These are phyloP conservation scores for Hyppa rectilinea DNA, from an alignment of 2,888 invertebrate species.

Conservation along the genomic window DNA sequence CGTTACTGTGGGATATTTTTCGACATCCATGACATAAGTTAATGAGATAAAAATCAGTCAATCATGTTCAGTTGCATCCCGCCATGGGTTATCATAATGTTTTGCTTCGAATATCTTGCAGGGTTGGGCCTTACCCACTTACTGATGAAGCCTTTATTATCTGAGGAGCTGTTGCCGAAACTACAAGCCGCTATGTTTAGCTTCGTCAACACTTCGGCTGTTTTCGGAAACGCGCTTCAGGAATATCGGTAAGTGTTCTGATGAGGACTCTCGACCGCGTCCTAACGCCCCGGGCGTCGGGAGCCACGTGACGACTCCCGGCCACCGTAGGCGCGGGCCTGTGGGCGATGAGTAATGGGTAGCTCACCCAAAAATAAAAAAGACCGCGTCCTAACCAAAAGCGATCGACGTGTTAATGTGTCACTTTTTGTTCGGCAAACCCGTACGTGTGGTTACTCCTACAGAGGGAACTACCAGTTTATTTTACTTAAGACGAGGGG, in stretches of 20 bases:
- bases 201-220: slow-evolving; percentile 74
- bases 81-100: neutral
- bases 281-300: no score
- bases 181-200: slow-evolving; percentile 75
- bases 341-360: no score
- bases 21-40: no score
- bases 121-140: slow-evolving; percentile 71
- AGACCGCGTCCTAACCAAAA: neutral
- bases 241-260: slow-evolving; percentile 68
- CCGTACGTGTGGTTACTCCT: neutral
- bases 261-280: neutral
- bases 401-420: neutral
- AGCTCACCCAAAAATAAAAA: no score
- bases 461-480: no score
- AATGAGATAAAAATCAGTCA: no score
- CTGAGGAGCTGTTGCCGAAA: slow-evolving; percentile 73
- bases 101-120: slow-evolving; percentile 42
- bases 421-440: neutral
- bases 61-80: no score
- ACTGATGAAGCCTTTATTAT: slow-evolving; percentile 70
- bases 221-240: slow-evolving; percentile 68
- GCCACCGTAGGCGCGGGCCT: no score
- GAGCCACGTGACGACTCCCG: no score
- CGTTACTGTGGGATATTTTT: no score
- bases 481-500: neutral